phyloP scores from a whole-genome alignment of 2,888 invertebrate genomes.

The Drosophila macrospina region DNA sequence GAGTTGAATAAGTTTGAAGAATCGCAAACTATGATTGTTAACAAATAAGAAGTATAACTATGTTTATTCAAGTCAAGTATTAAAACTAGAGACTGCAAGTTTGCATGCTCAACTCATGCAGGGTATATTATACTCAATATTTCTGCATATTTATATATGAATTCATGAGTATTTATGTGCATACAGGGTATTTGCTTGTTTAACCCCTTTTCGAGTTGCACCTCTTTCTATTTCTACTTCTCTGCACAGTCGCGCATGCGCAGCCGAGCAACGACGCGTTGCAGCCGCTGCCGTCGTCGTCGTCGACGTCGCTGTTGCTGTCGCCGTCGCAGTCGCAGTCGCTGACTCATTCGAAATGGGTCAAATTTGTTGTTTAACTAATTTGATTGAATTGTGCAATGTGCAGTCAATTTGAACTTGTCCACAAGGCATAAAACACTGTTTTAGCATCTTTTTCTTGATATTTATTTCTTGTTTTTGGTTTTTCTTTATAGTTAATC shows the following conservation, averaged over 20 bases:
- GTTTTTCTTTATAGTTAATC: slow-evolving; percentile 20
- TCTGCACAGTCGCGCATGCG: slow-evolving; percentile 65
- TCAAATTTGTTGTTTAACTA: slow-evolving; percentile 62
- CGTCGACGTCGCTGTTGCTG: slow-evolving; percentile 9
- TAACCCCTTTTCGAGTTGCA: not conserved
- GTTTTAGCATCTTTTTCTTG: slow-evolving; percentile 32
- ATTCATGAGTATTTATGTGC: too few species aligned
- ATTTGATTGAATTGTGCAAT: slow-evolving; percentile 68
- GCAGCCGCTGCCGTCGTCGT: slow-evolving; percentile 10
- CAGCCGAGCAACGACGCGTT: slow-evolving; percentile 49
- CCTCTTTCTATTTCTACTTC: slow-evolving; percentile 49
- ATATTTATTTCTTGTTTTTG: slow-evolving; percentile 14
- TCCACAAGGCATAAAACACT: slow-evolving; percentile 25
- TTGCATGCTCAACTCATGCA: too few species aligned
- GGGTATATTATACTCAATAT: too few species aligned
- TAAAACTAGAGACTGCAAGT: too few species aligned
- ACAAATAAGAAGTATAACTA: not conserved
- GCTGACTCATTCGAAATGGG: slow-evolving; percentile 65
- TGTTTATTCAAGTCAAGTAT: too few species aligned
- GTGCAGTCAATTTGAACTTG: slow-evolving; percentile 30
- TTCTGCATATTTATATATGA: too few species aligned
- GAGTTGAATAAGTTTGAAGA: too few species aligned
- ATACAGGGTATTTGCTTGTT: slow-evolving; percentile 6
- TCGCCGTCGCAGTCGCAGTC: slow-evolving; percentile 15
- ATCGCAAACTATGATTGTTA: not conserved